Evolutionary conservation across 2,113 vertebrate species (phyloP).

Genomic region (Perccottus glenii): DNA sequence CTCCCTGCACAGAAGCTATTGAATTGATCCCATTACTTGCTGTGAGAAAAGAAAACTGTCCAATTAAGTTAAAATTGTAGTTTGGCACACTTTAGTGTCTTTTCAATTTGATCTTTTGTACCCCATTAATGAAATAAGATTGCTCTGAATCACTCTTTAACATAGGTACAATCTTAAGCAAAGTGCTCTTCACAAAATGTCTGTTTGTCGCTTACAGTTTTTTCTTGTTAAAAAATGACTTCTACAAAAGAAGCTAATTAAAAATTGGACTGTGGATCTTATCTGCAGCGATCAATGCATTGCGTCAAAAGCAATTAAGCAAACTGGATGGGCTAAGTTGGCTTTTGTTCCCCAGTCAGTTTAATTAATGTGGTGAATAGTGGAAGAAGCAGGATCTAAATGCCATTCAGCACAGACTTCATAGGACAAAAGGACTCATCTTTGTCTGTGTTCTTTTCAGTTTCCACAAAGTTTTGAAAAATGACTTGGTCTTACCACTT

Average conservation of each 20-base stretch:
- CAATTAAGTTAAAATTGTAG: too few species aligned
- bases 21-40: too few species aligned
- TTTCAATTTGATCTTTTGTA: too few species aligned
- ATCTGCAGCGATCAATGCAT: constrained; percentile 59
- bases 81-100: too few species aligned
- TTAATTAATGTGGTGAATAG: constrained; percentile 64
- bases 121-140: neutral
- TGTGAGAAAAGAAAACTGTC: too few species aligned
- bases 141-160: constrained; percentile 26
- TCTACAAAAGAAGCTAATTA: constrained; percentile 64
- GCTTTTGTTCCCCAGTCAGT: constrained; percentile 63
- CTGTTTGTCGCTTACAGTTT: constrained; percentile 2
- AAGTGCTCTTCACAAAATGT: neutral
- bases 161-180: constrained; percentile 12
- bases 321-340: constrained; percentile 58
- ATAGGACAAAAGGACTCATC: constrained; percentile 13
- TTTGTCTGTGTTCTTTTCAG: constrained; percentile 37
- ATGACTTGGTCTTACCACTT: constrained; percentile 13
- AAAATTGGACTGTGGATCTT: constrained; percentile 58
- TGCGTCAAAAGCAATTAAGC: constrained; percentile 70
- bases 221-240: constrained; percentile 38
- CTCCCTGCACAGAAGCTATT: too few species aligned
- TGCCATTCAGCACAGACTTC: constrained; percentile 35
- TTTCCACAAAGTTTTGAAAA: constrained; percentile 30
- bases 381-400: constrained; percentile 34